Percentiles rank a stretch among this genome's conserved stretches.
phyloP scores from a whole-genome alignment of 2,888 invertebrate species.

The Trisateles emortualis region DNA sequence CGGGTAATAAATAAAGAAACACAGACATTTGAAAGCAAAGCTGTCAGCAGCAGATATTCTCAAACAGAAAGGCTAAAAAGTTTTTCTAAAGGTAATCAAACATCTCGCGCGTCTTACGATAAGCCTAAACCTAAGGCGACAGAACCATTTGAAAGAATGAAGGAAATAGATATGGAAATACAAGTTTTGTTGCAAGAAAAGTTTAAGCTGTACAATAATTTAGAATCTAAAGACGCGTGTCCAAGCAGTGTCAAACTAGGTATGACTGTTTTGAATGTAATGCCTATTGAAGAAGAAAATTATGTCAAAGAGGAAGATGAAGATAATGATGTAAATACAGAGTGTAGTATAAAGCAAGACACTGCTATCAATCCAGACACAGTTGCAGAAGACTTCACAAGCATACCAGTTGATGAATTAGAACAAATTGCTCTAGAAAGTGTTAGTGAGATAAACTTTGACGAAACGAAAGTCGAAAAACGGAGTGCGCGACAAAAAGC shows the following conservation, averaged over 20 bases:
- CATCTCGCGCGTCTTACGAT: constrained; percentile 55
- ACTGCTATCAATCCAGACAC: constrained; percentile 57
- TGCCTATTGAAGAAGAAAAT: constrained; percentile 48
- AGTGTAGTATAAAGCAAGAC: constrained; percentile 11
- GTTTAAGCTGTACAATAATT: constrained; percentile 84
- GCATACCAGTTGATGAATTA: constrained; percentile 76
- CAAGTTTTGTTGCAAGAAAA: constrained; percentile 86
- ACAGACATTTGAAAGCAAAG: constrained; percentile 59
- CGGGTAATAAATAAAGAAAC: constrained; percentile 61
- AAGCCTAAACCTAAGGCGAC: constrained; percentile 50
- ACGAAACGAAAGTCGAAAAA: constrained; percentile 44
- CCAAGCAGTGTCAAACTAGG: constrained; percentile 68
- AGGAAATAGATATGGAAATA: constrained; percentile 87
- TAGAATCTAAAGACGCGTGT: constrained; percentile 71
- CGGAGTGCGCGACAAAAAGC: constrained; percentile 54
- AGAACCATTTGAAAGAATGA: constrained; percentile 85
- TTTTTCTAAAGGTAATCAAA: constrained; percentile 61
- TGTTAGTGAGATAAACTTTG: constrained; percentile 50
- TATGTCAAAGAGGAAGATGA: constrained; percentile 12
- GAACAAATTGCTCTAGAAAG: constrained; percentile 75
- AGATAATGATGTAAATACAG: constrained; percentile 5
- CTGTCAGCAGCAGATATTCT: constrained; percentile 48
- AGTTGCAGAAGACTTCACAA: constrained; percentile 75
- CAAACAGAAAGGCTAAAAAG: constrained; percentile 64
- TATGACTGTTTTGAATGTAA: constrained; percentile 77